Base-by-base conservation (phyloP, 1,140 invertebrate genomes). In the Oncopodura yosiiana region DNA sequence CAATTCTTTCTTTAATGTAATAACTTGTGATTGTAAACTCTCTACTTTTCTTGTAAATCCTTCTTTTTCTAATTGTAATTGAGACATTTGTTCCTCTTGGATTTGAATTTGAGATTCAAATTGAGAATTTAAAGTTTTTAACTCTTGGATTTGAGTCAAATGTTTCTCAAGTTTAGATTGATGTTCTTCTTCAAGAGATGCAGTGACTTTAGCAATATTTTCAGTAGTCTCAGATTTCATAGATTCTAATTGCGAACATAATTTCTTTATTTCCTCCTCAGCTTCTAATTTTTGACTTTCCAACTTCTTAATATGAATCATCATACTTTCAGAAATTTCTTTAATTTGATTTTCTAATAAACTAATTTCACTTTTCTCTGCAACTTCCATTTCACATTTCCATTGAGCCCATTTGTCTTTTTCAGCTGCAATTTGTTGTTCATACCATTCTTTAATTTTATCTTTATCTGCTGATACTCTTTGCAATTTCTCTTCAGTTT, bases 341-440 rank as follows among this genome's bases (percentile, higher is more conserved):
- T 57, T 54, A n/a, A 64, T 52, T 59, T 64, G 45, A 26, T 37
- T 48, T 37, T 64, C 49, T 0, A 64, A 24, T 18, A 32, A 32
- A 19, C 34, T 6, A 16, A 61, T 64, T 46, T 64, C 56, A 37
- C 44, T 29, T 39, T 55, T 43, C 43, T 64, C 62, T 16, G 48
- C 50, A 12, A 49, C 48, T 41, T 64, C 62, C 21, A 59, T 39
- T 42, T 61, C 62, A 1, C 14, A 9, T 39, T 60, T 58, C 53
- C 59, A 64, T 16, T 49, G 55, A 12, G 39, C 37, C 62, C 62
- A 64, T 34, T 58, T 58, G 24, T 64, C 62, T 39, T 60, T 61
- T 19, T 61, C 62, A 16, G 26, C 18, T 21, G n/a, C n/a, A n/a
- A n/a, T n/a, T n/a, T n/a, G n/a, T n/a, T n/a, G n/a, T n/a, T n/a